Base-by-base conservation (phyloP, 2,797 vertebrate genomes). In the Limnodromus scolopaceus region DNA sequence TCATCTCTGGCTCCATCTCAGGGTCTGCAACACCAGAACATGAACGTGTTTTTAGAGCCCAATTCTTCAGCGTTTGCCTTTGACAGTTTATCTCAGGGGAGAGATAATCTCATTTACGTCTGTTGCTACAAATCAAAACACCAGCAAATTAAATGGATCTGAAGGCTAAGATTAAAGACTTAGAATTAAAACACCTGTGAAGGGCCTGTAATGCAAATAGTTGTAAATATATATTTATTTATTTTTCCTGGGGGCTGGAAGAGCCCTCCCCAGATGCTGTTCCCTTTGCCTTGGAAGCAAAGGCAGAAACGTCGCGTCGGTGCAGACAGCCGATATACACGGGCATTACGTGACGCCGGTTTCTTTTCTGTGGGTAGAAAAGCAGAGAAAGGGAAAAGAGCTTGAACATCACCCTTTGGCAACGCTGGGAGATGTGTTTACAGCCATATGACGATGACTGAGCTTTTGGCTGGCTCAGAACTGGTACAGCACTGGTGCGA, bases 291-390 rank as follows among this genome's bases (percentile, higher is more conserved):
- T 63, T 34, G 61, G 55, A 70, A 77, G 60, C 69, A 43, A 57
- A 45, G 63, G n/a, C 24, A 27, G 58, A 53, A 34, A 11, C 4
- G 8, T 1, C 38, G 2, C 16, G 2, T 8, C 1, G 3, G 34
- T 27, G 69, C 41, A 24, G 38, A 9, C 19, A 15, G 64, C 2
- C 10, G 5, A 16, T 7, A 2, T 3, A 24, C 17, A 15, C 2
- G 13, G 60, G 43, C 16, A 2, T 24, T 14, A n/a, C 0, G 1
- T 11, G 74, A 15, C 0, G 3, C 45, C 0, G 0, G 6, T 24
- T 63, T 36, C 16, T 41, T 14, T 30, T 27, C 85, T 10, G 2
- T 1, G n/a, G 38, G 0, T 32, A 53, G 71, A 36, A 65, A 68
- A 69, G 16, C 60, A 76, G 2, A 46, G 39, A 48, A 38, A 3